These are phyloP conservation scores for Intellagama lesueurii DNA, from an alignment of 2,797 vertebrate genomes.

Conservation along the genomic window DNA sequence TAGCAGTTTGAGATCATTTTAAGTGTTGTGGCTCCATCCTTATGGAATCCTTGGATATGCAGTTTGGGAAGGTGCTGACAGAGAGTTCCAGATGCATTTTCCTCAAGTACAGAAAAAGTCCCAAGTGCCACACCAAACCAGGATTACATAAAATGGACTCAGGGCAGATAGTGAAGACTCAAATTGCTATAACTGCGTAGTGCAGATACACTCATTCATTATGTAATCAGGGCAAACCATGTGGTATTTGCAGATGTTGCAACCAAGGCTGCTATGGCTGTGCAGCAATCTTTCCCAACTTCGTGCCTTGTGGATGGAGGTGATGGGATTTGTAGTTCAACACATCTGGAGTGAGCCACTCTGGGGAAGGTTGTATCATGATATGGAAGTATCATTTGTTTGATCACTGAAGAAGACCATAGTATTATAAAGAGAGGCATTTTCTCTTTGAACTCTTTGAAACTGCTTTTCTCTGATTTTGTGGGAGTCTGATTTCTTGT, in stretches of 20 bases:
- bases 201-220: neutral
- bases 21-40: too few species aligned
- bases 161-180: too few species aligned
- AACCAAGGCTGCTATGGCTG: neutral
- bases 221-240: neutral
- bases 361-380: neutral
- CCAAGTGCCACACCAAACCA: too few species aligned
- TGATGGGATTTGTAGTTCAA: neutral
- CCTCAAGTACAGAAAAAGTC: too few species aligned
- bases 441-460: neutral
- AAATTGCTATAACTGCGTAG: too few species aligned
- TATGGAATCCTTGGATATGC: too few species aligned
- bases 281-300: neutral
- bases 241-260: neutral
- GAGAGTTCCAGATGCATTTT: too few species aligned
- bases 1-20: too few species aligned
- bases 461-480: neutral
- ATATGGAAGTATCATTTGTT: neutral
- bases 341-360: neutral
- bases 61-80: too few species aligned
- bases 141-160: too few species aligned
- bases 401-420: neutral
- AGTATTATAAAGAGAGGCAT: neutral
- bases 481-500: conserved; percentile 11
- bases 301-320: neutral